Evolutionary conservation across 1,140 invertebrate species (phyloP).

Genomic region (Teleopsis dalmanni): DNA sequence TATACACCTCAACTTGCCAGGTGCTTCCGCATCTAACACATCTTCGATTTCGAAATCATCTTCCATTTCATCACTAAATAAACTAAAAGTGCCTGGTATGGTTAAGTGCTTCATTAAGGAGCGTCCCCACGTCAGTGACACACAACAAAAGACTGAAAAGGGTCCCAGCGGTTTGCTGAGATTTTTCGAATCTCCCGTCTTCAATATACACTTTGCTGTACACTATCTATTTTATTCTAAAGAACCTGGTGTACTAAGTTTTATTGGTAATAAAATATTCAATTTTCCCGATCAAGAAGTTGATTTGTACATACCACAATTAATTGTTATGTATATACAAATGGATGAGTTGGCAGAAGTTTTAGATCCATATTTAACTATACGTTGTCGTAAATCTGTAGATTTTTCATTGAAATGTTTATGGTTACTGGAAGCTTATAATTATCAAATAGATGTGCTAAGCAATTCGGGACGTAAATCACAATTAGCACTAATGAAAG

Average conservation of each 20-base stretch:
- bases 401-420: conserved; percentile 93
- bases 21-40: conserved; percentile 6
- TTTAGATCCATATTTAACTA: conserved; percentile 86
- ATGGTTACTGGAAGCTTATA: conserved; percentile 91
- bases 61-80: conserved; percentile 36
- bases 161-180: conserved; percentile 62
- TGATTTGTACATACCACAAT: conserved; percentile 95
- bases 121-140: conserved; percentile 14
- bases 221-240: conserved; percentile 98
- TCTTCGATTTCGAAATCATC: conserved; percentile 24
- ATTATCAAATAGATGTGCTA: conserved; percentile 36
- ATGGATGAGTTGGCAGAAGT: conserved; percentile 93
- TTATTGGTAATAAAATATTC: conserved; percentile 94
- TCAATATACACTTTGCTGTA: conserved; percentile 96
- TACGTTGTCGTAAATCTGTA: conserved; percentile 87
- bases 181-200: conserved; percentile 93
- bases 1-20: conserved; percentile 29
- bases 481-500: conserved; percentile 46
- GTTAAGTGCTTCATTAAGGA: conserved; percentile 43
- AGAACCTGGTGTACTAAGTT: conserved; percentile 92
- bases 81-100: conserved; percentile 37
- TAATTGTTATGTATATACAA: conserved; percentile 98
- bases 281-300: conserved; percentile 86
- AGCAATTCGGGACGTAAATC: conserved; percentile 28
- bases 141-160: conserved; percentile 34